Evolutionary conservation across 2,888 invertebrate species (phyloP).

Genomic region (Patella ulyssiponensis): DNA sequence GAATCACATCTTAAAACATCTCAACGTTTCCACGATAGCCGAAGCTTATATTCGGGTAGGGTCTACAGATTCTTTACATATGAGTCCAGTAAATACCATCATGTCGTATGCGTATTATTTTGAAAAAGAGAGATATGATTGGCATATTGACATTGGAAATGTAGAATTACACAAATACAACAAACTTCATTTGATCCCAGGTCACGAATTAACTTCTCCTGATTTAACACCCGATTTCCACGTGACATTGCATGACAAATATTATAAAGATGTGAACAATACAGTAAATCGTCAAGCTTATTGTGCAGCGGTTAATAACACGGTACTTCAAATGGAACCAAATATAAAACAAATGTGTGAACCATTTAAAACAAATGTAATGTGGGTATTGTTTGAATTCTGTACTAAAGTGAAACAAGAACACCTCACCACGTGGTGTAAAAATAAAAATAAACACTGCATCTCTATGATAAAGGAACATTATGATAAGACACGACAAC

Average conservation of each 20-base stretch:
- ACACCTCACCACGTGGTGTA: too few species aligned
- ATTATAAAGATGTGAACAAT: background rate
- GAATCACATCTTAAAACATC: background rate
- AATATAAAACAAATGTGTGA: background rate
- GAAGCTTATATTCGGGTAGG: background rate
- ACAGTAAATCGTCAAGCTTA: background rate
- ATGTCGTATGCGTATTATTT: background rate
- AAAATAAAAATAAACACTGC: too few species aligned
- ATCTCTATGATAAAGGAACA: too few species aligned
- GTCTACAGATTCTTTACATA: background rate
- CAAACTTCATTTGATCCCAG: too few species aligned
- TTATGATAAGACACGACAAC: too few species aligned
- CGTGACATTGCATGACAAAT: background rate
- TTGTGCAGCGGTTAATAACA: conserved; percentile 2
- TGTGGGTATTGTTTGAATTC: too few species aligned
- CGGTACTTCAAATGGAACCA: background rate
- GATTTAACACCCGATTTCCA: background rate
- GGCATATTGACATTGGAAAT: too few species aligned
- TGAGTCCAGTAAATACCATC: background rate
- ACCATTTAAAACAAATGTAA: too few species aligned
- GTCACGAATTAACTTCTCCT: background rate
- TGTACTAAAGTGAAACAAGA: too few species aligned
- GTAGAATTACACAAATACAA: too few species aligned
- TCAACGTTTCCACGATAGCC: background rate
- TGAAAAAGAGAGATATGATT: too few species aligned